phyloP scores from a whole-genome alignment of 2,113 vertebrate species.

The Pelusios castaneus region DNA sequence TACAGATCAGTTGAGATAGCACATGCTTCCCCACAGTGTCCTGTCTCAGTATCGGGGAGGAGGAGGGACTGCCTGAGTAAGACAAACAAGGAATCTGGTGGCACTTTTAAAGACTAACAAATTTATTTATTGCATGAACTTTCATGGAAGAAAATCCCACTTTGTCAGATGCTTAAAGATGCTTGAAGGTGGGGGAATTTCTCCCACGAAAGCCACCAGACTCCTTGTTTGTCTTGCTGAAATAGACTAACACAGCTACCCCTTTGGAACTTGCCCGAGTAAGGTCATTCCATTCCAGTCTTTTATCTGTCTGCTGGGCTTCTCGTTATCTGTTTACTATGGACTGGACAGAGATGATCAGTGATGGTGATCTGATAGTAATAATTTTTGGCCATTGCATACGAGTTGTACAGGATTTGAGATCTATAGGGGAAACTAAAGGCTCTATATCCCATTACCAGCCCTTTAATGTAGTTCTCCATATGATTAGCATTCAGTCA shows the following conservation, averaged over 20 bases:
- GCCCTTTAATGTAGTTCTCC: not conserved
- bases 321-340: not conserved
- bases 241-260: no score
- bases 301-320: not conserved
- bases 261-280: no score
- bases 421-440: not conserved
- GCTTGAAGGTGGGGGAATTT: no score
- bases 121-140: no score
- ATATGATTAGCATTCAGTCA: not conserved
- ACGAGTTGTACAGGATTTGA: not conserved
- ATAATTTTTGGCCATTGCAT: not conserved
- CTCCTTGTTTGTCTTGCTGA: no score
- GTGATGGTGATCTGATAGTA: not conserved
- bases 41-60: not conserved
- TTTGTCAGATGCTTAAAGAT: no score
- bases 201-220: no score
- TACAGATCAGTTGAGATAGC: not conserved
- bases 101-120: no score
- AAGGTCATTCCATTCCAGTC: no score
- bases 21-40: rapidly evolving
- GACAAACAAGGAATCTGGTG: no score
- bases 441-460: rapidly evolving
- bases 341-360: not conserved
- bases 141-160: no score
- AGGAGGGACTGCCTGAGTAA: not conserved